These are phyloP conservation scores for Camponotus floridanus DNA, from an alignment of 1,140 invertebrate genomes.

Conservation along the genomic window DNA sequence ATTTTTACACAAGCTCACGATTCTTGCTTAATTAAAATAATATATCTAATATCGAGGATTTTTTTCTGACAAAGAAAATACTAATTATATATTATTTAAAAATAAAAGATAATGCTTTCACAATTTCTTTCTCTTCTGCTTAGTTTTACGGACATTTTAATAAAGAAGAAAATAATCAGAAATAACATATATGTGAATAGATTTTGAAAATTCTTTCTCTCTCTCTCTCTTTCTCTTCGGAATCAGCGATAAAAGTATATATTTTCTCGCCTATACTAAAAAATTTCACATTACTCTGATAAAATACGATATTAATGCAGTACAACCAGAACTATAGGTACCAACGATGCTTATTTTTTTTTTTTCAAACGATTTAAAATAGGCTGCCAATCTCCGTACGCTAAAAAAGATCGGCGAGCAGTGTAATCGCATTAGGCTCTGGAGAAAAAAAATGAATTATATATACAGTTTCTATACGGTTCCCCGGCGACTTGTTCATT, in stretches of 20 bases:
- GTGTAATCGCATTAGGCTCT: slow-evolving; percentile 11
- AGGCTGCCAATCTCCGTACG: slow-evolving; percentile 42
- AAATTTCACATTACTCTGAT: slow-evolving; percentile 40
- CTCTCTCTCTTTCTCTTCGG: not conserved
- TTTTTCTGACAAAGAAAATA: slow-evolving; percentile 1
- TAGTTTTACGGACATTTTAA: slow-evolving; percentile 13
- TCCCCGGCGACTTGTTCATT: slow-evolving; percentile 27
- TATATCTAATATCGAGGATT: slow-evolving; percentile 30
- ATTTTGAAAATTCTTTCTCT: slow-evolving; percentile 3
- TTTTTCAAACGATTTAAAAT: slow-evolving; percentile 43
- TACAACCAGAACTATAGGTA: slow-evolving; percentile 62
- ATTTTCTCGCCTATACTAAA: slow-evolving; percentile 21
- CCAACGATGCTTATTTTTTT: slow-evolving; percentile 28
- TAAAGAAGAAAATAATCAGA: not conserved
- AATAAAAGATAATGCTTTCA: slow-evolving; percentile 29
- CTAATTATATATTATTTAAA: slow-evolving; percentile 24
- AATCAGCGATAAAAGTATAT: slow-evolving; percentile 34
- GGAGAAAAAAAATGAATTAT: slow-evolving; percentile 62
- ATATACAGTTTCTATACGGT: slow-evolving; percentile 51
- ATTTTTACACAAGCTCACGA: slow-evolving; percentile 44
- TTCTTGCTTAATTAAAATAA: slow-evolving; percentile 25
- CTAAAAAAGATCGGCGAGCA: slow-evolving; percentile 48
- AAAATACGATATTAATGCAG: slow-evolving; percentile 62
- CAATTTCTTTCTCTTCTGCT: not conserved
- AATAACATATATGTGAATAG: slow-evolving; percentile 16